Evolutionary conservation across 37 sponge, comb jelly and placozoan species (phyloP), one percentile per base, ranked within the genome.

Genomic region (Aplysina aerophoba): DNA sequence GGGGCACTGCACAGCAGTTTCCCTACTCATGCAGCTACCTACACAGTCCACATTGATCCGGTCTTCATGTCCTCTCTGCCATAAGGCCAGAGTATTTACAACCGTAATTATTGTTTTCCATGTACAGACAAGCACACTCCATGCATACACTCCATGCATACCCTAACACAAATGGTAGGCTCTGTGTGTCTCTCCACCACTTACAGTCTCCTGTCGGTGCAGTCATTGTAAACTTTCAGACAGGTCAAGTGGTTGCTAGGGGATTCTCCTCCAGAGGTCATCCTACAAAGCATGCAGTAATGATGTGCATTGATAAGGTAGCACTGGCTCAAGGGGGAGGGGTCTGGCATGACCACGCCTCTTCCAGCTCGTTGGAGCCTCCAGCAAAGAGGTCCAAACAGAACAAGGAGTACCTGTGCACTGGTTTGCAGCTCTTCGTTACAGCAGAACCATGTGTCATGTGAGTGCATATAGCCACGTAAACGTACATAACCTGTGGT

Each of bases 361-460:
- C 74, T 22, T 55, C 54, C 4, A 38, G n/a, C 38, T 0, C 11
- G 25, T 65, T 81, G 27, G 37, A 57, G n/a, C 84, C 88, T 37
- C 56, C 41, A 12, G 58, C 81, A 33, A 97, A 93, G 61, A 82
- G 82, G 27, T 0, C 31, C 0, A 93, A 89, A 82, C 8, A 40
- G 19, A 59, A 36, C 6, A 36, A 61, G 2, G 81, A 86, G 28
- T 97, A 99, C 64, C 91, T 99, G 0, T 99, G 99, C 75, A 99
- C 94, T 61, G 96, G 94, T 0, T 95, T 88, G 81, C 97, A 99
- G 69, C 55, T 90, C 28, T 97, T 87, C 81, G 74, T 82, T 16
- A 91, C 97, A 31, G 79, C 25, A 60, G 99, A 99, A 56, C 99
- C 99, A 25, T 97, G 97, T 88, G 80, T 95, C 56, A 99, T 99